phyloP scores from a whole-genome alignment of 2,113 vertebrate genomes.

The Protobothrops mucrosquamatus region DNA sequence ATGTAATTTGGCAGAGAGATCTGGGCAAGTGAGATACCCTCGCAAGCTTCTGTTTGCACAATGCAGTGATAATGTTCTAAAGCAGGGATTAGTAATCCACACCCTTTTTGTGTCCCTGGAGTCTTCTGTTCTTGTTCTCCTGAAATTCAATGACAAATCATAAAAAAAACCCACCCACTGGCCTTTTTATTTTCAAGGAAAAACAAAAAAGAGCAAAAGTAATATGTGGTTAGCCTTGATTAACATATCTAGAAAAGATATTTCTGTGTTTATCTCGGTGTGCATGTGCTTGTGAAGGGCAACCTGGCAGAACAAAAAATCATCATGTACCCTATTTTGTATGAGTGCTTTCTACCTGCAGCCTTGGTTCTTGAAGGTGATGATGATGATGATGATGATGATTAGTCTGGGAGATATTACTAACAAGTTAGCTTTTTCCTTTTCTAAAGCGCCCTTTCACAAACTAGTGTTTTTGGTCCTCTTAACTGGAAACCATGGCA shows the following conservation, averaged over 20 bases:
- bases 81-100: neutral
- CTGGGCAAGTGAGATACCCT: neutral
- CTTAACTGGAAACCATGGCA: neutral
- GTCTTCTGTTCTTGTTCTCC: neutral
- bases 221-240: neutral
- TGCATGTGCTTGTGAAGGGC: neutral
- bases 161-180: neutral
- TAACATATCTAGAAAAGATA: neutral
- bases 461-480: neutral
- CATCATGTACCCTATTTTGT: neutral
- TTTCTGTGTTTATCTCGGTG: neutral
- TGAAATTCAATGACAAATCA: neutral
- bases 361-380: neutral
- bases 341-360: neutral
- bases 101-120: neutral
- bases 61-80: neutral
- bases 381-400: rapidly evolving
- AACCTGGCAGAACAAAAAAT: neutral
- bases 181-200: neutral
- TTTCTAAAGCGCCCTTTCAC: neutral
- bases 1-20: neutral
- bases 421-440: neutral
- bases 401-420: neutral
- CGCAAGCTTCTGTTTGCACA: neutral
- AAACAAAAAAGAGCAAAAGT: neutral